A percentile compares a stretch with the other conserved stretches of the same genome.
These are phyloP conservation scores for Drosophila erecta DNA, from an alignment of 1,140 invertebrate species.

Conservation along the genomic window DNA sequence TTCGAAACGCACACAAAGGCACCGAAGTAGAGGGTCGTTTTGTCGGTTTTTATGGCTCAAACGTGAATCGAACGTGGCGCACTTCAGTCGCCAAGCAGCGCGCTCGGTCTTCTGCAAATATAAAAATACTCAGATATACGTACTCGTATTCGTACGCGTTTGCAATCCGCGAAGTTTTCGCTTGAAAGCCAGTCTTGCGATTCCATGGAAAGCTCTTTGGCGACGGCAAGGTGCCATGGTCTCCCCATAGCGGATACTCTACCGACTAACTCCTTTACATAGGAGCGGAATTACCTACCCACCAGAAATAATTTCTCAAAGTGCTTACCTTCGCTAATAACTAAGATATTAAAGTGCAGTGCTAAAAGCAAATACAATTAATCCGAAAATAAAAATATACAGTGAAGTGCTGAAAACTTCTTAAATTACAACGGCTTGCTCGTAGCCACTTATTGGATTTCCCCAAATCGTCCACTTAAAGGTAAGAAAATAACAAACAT, in stretches of 20 bases:
- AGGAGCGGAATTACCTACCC: constrained; percentile 15
- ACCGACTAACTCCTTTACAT: constrained; percentile 18
- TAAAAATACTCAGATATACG: constrained; percentile 23
- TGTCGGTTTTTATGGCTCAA: constrained; percentile 52
- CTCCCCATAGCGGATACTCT: constrained; percentile 36
- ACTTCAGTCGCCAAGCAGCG: constrained; percentile 75
- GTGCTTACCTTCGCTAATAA: constrained; percentile 16
- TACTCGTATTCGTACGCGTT: neutral
- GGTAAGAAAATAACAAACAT: constrained; percentile 19
- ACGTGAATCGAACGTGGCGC: constrained; percentile 78
- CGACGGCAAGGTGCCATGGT: constrained; percentile 44
- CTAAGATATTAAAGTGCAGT: constrained; percentile 30
- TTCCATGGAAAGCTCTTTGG: constrained; percentile 25
- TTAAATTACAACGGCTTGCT: neutral
- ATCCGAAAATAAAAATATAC: constrained; percentile 14
- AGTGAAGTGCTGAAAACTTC: constrained; percentile 52
- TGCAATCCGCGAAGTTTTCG: constrained; percentile 29
- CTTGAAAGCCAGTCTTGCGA: constrained; percentile 13
- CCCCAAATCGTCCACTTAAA: constrained; percentile 5
- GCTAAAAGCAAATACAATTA: constrained; percentile 52
- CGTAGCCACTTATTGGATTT: constrained; percentile 50
- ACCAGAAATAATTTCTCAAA: neutral
- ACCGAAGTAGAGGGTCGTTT: constrained; percentile 13
- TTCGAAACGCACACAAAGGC: constrained; percentile 64
- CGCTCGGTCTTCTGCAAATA: constrained; percentile 59